These are phyloP conservation scores for Sphyrna mokarran DNA, from an alignment of 2,113 vertebrate genomes.

Conservation along the genomic window DNA sequence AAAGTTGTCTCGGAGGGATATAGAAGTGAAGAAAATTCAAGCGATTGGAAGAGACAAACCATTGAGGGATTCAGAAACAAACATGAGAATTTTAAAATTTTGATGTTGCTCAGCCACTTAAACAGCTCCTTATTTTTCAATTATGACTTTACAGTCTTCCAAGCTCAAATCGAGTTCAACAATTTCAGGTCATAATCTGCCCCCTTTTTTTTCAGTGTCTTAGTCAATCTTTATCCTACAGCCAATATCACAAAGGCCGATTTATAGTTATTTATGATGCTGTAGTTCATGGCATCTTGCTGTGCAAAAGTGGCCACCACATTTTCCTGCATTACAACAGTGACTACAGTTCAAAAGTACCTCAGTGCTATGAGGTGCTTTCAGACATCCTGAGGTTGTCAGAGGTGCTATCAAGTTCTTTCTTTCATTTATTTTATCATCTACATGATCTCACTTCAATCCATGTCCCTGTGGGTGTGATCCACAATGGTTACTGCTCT, in stretches of 20 bases:
- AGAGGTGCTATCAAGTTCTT: background rate
- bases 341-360: background rate
- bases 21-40: too few species aligned
- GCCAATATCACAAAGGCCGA: background rate
- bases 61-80: too few species aligned
- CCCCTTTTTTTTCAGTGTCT: too few species aligned
- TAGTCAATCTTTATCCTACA: background rate
- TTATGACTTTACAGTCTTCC: too few species aligned
- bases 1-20: too few species aligned
- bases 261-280: background rate
- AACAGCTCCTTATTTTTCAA: too few species aligned
- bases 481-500: background rate
- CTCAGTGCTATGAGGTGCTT: background rate
- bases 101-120: too few species aligned
- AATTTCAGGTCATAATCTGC: too few species aligned
- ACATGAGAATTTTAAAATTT: too few species aligned
- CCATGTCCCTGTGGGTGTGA: background rate
- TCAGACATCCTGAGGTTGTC: background rate
- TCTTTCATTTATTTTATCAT: background rate
- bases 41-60: too few species aligned
- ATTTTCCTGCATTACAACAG: background rate
- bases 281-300: background rate
- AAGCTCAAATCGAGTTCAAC: too few species aligned
- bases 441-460: background rate
- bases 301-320: background rate